Base-by-base conservation (phyloP, 2,113 vertebrate genomes). In the Panthera tigris region DNA sequence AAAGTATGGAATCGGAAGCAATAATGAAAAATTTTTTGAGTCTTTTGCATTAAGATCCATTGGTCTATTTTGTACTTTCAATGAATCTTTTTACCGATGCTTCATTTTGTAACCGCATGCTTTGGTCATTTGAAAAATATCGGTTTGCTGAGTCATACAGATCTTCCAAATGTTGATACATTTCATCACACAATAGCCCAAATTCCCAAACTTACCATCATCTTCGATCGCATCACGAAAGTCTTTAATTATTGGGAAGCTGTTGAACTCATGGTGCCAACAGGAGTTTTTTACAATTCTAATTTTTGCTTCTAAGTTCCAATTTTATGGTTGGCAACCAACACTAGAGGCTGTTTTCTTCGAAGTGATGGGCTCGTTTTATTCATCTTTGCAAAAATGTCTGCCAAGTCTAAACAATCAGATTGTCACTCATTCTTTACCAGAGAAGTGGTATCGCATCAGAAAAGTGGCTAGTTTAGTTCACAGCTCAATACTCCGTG, bases 331-430 rank as follows among this genome's bases (percentile, higher is more conserved):
- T 13, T 97, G 76, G 90, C 73, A 89, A 84, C 31, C 33, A 65
- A 80, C 11, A 52, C 48, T 25, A 21, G 76, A 29, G 57, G 61
- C 41, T 74, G 86, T 95, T 95, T 95, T 89, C 63, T 82, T 69
- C 78, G 71, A 95, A 97, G 66, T 63, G 39, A 89, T 18, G 88
- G 65, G 61, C 39, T 86, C 61, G 41, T 39, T 76, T 92, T 68
- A 92, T 68, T 96, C 29, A 76, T 91, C 95, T 95, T 66, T 41
- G 91, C 50, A n/a, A 87, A 94, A 78, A 88, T 63, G n/a, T 85
- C 74, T 96, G 73, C 73, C 74, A 94, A 66, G 74, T 65, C 80
- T 79, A 79, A 71, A 82, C 25, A 82, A 69, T 45, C 76, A 68
- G 90, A 79, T 3, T 74, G 13, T 69, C 65, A 39, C 50, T 74